Evolutionary conservation across 2,113 vertebrate species (phyloP).

Genomic region (Eclectus roratus): DNA sequence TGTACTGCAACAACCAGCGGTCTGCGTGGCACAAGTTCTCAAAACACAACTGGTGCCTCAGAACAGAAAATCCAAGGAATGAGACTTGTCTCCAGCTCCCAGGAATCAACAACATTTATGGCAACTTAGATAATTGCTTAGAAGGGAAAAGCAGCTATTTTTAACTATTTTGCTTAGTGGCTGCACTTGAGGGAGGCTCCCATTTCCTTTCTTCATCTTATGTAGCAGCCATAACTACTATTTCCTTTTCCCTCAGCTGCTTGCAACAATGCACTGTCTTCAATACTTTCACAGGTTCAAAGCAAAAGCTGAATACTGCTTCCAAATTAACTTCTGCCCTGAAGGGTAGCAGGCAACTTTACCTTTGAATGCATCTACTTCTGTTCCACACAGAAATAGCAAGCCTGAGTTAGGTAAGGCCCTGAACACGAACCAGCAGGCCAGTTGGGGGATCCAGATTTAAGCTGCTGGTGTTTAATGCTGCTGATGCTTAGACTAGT

Average conservation of each 20-base stretch:
- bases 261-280: background rate
- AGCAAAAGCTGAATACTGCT: background rate
- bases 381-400: background rate
- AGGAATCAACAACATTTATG: background rate
- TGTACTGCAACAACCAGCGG: background rate
- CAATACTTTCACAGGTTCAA: background rate
- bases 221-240: background rate
- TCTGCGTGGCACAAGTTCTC: background rate
- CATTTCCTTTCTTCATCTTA: constrained; percentile 55
- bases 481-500: background rate
- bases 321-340: background rate
- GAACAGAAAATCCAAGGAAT: background rate
- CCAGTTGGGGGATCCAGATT: background rate
- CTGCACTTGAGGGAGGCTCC: constrained; percentile 53
- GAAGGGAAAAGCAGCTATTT: constrained; percentile 47
- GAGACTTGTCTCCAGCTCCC: background rate
- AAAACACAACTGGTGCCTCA: background rate
- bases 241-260: constrained; percentile 34
- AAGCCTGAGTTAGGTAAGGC: background rate
- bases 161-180: constrained; percentile 28
- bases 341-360: background rate
- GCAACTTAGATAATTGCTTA: constrained; percentile 28
- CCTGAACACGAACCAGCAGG: background rate
- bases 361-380: constrained; percentile 28
- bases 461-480: background rate